Evolutionary conservation across 2,888 invertebrate genomes (phyloP), one percentile per base, ranked within the genome.

Genomic region (Neoaliturus tenellus): DNA sequence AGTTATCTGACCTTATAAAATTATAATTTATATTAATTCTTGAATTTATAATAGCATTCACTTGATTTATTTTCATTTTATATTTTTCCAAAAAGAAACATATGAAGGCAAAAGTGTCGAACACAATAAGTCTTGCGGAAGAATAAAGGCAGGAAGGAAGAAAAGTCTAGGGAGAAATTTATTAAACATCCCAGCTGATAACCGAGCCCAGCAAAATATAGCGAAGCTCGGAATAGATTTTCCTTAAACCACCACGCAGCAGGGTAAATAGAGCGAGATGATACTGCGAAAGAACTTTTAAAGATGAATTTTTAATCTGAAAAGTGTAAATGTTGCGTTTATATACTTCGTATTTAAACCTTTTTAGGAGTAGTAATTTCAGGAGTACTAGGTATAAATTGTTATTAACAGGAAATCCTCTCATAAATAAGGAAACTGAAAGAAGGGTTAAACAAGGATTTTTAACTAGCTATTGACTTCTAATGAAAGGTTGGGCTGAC

Each of bases 181-280:
- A 62, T 62, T 25, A 62, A 62, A 62, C 62, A 62, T 62, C 62
- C 62, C 28, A 28, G 62, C 62, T 62, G 62, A 62, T 62, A 62
- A 62, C 62, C 5, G 12, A 12, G 28, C 62, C 62, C 62, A 20
- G 62, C 62, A 62, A 62, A 31, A 28, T 62, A 31, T 28, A 31
- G 62, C 31, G 62, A 5, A 31, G 62, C 62, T 62, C 31, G 28
- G 62, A 25, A 55, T 55, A 55, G 55, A 55, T 23, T 2, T 3
- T 55, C 55, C 23, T 55, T 55, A 55, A 48, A 55, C 55, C 55
- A 23, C 55, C 20, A 23, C 20, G 25, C 20, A 55, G 25, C 20
- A 44, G 44, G 17, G 55, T 25, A 55, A 55, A 55, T 55, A 55
- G 55, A 55, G 55, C 55, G 55, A 55, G 25, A 55, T 55, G 23